Percentiles rank a stretch among this genome's conserved stretches.
These are phyloP conservation scores for Choloepus didactylus DNA, from an alignment of 2,797 vertebrate species.

Conservation along the genomic window DNA sequence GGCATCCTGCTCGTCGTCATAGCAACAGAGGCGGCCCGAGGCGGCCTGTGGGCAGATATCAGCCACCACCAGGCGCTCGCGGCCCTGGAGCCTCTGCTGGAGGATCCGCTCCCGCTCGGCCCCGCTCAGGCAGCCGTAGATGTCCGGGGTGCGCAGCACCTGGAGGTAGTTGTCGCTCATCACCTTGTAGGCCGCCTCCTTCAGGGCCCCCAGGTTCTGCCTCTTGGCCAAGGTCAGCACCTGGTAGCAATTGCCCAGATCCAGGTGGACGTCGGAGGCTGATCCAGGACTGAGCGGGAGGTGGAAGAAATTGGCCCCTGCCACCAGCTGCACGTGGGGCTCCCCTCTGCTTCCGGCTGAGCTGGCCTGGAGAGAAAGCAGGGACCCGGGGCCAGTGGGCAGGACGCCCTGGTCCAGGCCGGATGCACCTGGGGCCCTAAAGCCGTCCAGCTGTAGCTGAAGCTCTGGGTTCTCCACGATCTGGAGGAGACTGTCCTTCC, in stretches of 20 bases:
- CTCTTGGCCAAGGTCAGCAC: constrained; percentile 92
- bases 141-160: constrained; percentile 91
- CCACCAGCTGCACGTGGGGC: constrained; percentile 79
- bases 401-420: not conserved
- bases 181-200: constrained; percentile 91
- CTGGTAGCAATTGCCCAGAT: constrained; percentile 95
- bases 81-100: constrained; percentile 89
- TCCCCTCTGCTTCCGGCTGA: not conserved
- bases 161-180: constrained; percentile 97
- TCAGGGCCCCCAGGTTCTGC: constrained; percentile 87
- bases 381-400: not conserved
- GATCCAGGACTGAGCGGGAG: constrained; percentile 74
- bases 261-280: constrained; percentile 87
- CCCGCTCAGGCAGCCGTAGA: constrained; percentile 92
- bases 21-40: constrained; percentile 91
- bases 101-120: constrained; percentile 93
- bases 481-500: constrained; percentile 90
- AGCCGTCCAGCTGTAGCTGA: constrained; percentile 83
- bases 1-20: constrained; percentile 89
- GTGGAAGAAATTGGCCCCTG: constrained; percentile 85
- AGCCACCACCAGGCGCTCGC: constrained; percentile 89
- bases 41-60: constrained; percentile 90
- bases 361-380: constrained; percentile 54
- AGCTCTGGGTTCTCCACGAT: constrained; percentile 89
- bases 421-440: not conserved